A percentile compares a stretch with the other conserved stretches of the same genome.
These are phyloP conservation scores for Sycophila sp. DNA, from an alignment of 1,140 invertebrate species.

Conservation along the genomic window DNA sequence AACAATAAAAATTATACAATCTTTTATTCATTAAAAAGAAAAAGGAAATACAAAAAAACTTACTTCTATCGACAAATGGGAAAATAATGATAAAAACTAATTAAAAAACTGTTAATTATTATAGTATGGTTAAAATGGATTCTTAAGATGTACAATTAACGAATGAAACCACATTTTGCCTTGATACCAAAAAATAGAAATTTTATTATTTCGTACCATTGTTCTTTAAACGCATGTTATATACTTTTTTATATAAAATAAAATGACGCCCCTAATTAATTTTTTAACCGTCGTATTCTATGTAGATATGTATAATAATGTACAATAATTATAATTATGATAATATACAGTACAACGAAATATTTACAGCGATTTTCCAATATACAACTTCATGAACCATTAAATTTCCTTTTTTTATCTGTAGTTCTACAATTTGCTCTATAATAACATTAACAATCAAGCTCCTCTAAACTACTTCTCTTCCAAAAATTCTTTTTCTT, in stretches of 20 bases:
- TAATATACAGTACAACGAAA: constrained; percentile 51
- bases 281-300: constrained; percentile 41
- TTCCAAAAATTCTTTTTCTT: constrained; percentile 29
- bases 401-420: constrained; percentile 40
- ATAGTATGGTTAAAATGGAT: too few species aligned
- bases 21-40: background rate
- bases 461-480: constrained; percentile 32
- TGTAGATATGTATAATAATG: constrained; percentile 49
- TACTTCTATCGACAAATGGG: too few species aligned
- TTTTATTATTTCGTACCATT: constrained; percentile 57
- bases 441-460: constrained; percentile 49
- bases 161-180: background rate
- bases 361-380: constrained; percentile 54
- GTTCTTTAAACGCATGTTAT: constrained; percentile 41
- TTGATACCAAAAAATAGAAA: constrained; percentile 64
- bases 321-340: constrained; percentile 44
- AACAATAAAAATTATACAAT: background rate
- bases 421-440: constrained; percentile 44
- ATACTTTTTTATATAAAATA: constrained; percentile 52
- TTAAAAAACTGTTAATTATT: too few species aligned
- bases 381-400: constrained; percentile 49
- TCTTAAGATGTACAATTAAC: too few species aligned
- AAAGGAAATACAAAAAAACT: background rate
- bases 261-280: constrained; percentile 53
- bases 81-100: background rate